Conservation (phyloP, 2,797 vertebrate species). For the Paguma larvata region DNA sequence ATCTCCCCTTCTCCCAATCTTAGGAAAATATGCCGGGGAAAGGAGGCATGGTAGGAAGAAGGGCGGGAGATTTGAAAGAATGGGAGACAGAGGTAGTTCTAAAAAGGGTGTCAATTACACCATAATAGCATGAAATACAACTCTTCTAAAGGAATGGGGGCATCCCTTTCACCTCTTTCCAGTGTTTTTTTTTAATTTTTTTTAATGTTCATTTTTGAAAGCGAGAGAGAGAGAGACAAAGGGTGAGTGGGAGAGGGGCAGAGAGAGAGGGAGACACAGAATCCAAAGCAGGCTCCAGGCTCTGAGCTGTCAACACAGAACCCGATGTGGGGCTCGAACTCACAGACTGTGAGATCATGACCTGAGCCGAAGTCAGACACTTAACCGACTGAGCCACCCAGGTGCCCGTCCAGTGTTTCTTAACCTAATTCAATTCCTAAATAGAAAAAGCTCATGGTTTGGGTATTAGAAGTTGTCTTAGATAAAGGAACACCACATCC, state of each 20-base stretch:
- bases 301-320: no score
- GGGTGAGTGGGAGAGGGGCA: no score
- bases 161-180: neutral
- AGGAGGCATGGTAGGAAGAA: neutral
- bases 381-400: no score
- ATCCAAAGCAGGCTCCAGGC: no score
- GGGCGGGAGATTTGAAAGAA: neutral
- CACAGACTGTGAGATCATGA: no score
- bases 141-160: neutral
- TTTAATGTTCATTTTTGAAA: no score
- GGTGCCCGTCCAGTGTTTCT: neutral
- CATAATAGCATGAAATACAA: slow-evolving; percentile 11
- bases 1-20: neutral
- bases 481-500: slow-evolving; percentile 13
- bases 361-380: no score
- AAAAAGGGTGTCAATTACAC: neutral
- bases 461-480: slow-evolving; percentile 50
- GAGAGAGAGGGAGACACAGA: no score
- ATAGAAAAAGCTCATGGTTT: neutral
- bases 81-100: neutral
- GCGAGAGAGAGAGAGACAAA: no score
- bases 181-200: neutral
- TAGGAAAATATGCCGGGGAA: neutral
- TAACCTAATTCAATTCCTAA: neutral
- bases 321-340: no score